Base-by-base conservation (phyloP, 1,140 invertebrate species). In the Procambarus virginalis region DNA sequence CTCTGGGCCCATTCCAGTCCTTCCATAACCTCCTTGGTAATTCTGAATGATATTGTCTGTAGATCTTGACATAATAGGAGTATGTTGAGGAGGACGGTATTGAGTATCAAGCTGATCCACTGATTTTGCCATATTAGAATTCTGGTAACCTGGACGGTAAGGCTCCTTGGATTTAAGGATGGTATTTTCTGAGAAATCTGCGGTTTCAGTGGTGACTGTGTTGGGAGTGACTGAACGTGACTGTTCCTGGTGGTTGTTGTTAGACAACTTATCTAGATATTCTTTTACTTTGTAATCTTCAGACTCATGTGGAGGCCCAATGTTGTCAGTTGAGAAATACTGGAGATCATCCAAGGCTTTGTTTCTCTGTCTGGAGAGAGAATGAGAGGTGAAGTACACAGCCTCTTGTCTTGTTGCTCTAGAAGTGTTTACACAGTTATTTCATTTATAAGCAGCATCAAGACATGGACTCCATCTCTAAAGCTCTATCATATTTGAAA, bases 341-440 rank as follows among this genome's bases (percentile, higher is more conserved):
- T 90, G 84, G 70, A 92, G 89, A 60, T 92, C 91, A 83, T 92
- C 91, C 75, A 92, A 75, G n/a, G 91, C 91, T 78, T 92, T 92
- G 89, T 92, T 92, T 70, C 91, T 87, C 81, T 92, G 91, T 68
- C 91, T 92, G 91, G 51, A 34, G 2, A 82, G 68, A 64, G 34
- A 49, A 48, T 34, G 20, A 55, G 82, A 68, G 45, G 8, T 48
- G 10, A 70, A 5, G 45, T 58, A 85, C 58, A 58, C 4, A 85
- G 20, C 46, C 46, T 73, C 4, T 73, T 34, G 68, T 73, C n/a
- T 17, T 68, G 17, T 10, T 68, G 64, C 64, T 68, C 3, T 73
- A 73, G 6, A 34, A 73, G n/a, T 55, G 22, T 73, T 73, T 34
- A 34, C 68, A 9, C n/a, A 45, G 3, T 34, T 34, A 34, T 10